Base-by-base conservation (phyloP, 2,113 vertebrate species). In the Archocentrus centrarchus region DNA sequence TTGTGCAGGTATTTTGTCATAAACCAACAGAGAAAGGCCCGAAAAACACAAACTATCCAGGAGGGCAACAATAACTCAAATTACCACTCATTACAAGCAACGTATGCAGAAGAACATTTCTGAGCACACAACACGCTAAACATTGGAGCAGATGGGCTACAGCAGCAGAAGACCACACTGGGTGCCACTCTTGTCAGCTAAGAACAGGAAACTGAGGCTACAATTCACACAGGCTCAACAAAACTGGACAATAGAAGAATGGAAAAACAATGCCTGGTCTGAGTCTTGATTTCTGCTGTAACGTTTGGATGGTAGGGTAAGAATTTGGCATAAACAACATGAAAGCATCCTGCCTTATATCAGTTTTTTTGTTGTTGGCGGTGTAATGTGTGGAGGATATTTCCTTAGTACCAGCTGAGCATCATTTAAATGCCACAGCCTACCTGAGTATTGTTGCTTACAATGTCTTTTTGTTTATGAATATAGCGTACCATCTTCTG, bases 21-120 rank as follows among this genome's bases (percentile, higher is more conserved):
- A 44, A 44, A 44, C 41, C 10, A 44, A 27, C 47, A 68, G 15
- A 30, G 15, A 68, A 50, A 18, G 22, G 15, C 27, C 41, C 3
- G 22, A 68, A 47, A 37, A 27, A 30, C 3, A 68, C 22, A 50
- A 50, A 68, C 47, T 68, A 68, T 68, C 39, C 41, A 47, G 64
- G 39, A 68, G 17, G 22, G 41, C 22, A 68, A 68, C 44, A 68
- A 14, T 68, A 68, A 68, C 64, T 68, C 41, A 68, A 68, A 68
- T 68, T 47, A 68, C 64, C 41, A 68, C 44, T 30, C 22, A 9
- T 47, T 47, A 68, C 15, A 68, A 47, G 41, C 15, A 68, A 50
- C 15, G 64, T 30, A 50, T 70, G 64, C 41, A 50, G 64, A 68
- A 68, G 41, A 68, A 30, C 41, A 50, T 50, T 47, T 68, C 41